Evolutionary conservation across 2,797 vertebrate genomes (phyloP).

Genomic region (Lepilemur ruficaudatus): DNA sequence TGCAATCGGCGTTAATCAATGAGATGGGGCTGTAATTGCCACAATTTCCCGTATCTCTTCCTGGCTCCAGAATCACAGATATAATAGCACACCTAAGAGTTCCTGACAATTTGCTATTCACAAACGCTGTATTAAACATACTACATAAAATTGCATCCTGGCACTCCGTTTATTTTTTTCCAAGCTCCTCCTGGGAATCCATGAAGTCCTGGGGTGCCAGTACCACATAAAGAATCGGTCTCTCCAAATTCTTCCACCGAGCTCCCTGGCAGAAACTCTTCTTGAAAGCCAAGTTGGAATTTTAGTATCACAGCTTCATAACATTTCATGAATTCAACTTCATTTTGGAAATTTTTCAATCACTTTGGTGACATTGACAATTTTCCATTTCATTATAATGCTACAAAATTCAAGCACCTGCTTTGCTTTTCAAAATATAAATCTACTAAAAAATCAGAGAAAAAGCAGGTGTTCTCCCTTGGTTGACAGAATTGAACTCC

Average conservation of each 20-base stretch:
- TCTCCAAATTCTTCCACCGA: neutral
- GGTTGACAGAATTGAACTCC: conserved; percentile 57
- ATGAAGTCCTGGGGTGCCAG: neutral
- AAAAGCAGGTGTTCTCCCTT: conserved; percentile 56
- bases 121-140: conserved; percentile 24
- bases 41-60: conserved; percentile 50
- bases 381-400: conserved; percentile 59
- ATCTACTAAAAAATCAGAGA: conserved; percentile 66
- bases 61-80: conserved; percentile 58
- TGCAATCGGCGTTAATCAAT: conserved; percentile 59
- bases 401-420: conserved; percentile 67
- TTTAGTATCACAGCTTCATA: conserved; percentile 45
- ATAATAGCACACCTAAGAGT: conserved; percentile 29
- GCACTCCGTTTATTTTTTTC: conserved; percentile 13
- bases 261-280: neutral
- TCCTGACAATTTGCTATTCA: conserved; percentile 62
- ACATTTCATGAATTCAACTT: conserved; percentile 67
- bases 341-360: conserved; percentile 67
- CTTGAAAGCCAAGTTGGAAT: neutral
- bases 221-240: neutral
- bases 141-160: conserved; percentile 48
- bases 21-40: conserved; percentile 69
- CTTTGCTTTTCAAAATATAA: conserved; percentile 74
- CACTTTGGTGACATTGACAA: conserved; percentile 64
- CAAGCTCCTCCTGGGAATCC: conserved; percentile 4